A percentile compares a stretch with the other conserved stretches of the same genome.
These are phyloP conservation scores for Triplophysa tibetana DNA, from an alignment of 2,113 vertebrate species.

Conservation along the genomic window DNA sequence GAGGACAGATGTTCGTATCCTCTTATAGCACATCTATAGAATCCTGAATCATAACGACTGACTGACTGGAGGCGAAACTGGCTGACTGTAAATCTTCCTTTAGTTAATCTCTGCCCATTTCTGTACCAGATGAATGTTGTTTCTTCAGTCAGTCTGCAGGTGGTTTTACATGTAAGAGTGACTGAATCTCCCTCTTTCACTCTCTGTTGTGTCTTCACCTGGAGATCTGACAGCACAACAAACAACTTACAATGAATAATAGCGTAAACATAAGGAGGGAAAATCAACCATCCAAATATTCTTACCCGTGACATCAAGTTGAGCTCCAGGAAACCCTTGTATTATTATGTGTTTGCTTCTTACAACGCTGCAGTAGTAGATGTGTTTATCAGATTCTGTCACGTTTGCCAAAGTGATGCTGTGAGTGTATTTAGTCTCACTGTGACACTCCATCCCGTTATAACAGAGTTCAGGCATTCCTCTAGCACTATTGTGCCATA, in stretches of 20 bases:
- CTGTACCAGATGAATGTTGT: constrained; percentile 26
- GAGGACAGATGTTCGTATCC: background rate
- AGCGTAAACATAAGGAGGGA: too few relatives aligned
- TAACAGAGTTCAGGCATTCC: constrained; percentile 14
- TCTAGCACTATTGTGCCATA: constrained; percentile 1
- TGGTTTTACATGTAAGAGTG: background rate
- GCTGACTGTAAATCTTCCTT: too few relatives aligned
- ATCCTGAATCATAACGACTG: background rate
- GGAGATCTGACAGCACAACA: constrained; percentile 10
- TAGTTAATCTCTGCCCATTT: background rate
- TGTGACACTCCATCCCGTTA: background rate
- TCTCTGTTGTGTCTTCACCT: constrained; percentile 16
- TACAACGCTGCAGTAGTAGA: constrained; percentile 31
- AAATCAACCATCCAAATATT: too few relatives aligned
- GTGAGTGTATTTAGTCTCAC: background rate
- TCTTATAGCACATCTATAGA: constrained; percentile 14
- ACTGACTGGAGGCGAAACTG: background rate
- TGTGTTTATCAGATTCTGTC: constrained; percentile 15
- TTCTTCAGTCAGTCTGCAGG: background rate
- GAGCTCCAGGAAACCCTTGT: background rate
- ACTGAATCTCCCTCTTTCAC: constrained; percentile 16
- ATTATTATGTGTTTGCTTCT: accelerated
- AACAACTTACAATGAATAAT: background rate
- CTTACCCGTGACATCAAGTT: constrained; percentile 13
- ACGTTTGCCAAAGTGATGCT: constrained; percentile 4